Evolutionary conservation across 2,113 vertebrate genomes (phyloP).

Genomic region (Sceloporus undulatus): DNA sequence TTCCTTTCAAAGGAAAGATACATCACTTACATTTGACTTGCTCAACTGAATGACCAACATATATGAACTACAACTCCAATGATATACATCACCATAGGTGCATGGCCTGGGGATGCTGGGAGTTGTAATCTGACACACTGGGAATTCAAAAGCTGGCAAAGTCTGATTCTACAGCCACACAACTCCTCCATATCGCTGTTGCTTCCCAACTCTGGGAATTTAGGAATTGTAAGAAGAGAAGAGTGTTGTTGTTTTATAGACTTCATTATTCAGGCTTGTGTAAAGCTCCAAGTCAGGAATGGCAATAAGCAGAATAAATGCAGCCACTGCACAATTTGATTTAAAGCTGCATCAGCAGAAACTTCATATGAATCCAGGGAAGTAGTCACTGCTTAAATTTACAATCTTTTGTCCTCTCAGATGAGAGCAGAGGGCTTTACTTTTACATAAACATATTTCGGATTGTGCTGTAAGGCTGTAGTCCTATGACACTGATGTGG

Average conservation of each 20-base stretch:
- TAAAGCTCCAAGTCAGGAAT: neutral
- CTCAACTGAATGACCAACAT: too few species aligned
- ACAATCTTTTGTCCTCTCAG: neutral
- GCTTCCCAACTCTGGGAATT: neutral
- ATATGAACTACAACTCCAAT: too few species aligned
- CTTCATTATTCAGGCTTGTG: neutral
- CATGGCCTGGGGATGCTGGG: neutral
- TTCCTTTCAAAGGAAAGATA: neutral
- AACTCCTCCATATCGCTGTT: accelerated
- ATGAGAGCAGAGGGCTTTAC: neutral
- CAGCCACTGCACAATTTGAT: accelerated
- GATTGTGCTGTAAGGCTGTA: neutral
- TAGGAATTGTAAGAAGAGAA: neutral
- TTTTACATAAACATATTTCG: neutral
- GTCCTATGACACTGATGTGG: neutral
- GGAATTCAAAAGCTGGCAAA: neutral
- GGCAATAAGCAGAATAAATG: neutral
- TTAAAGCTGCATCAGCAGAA: neutral
- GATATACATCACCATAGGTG: too few species aligned
- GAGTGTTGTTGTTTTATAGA: neutral
- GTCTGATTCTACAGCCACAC: neutral
- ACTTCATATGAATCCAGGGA: neutral
- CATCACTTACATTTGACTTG: too few species aligned
- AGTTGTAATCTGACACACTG: neutral
- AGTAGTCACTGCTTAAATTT: neutral